A percentile compares a stretch with the other conserved stretches of the same genome.
Conservation (phyloP, 2,113 vertebrate genomes). For the Tauraco erythrolophus region DNA sequence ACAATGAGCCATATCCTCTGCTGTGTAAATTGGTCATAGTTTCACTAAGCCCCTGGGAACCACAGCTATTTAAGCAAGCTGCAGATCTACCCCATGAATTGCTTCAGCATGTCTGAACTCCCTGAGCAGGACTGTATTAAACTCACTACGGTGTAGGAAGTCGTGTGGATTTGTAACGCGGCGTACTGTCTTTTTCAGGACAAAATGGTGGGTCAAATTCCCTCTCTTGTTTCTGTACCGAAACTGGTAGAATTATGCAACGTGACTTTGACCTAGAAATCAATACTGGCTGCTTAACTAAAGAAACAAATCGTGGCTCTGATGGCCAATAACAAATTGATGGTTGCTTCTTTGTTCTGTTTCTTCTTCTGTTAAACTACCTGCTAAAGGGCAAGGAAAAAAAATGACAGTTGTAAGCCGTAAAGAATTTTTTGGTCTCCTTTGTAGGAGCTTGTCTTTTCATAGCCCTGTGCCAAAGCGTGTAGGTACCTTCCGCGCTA, state of each 20-base stretch:
- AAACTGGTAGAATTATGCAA: conserved; percentile 37
- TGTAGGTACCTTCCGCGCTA: background rate
- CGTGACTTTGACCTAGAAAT: background rate
- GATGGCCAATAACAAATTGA: conserved; percentile 33
- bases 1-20: background rate
- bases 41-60: background rate
- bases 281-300: conserved; percentile 30
- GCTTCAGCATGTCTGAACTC: conserved; percentile 18
- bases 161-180: accelerated
- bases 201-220: background rate
- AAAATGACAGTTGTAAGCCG: background rate
- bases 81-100: background rate
- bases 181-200: background rate
- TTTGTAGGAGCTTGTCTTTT: conserved; percentile 36
- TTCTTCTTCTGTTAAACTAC: conserved; percentile 4
- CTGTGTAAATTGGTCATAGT: conserved; percentile 1
- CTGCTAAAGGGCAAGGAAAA: conserved; percentile 22
- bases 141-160: background rate
- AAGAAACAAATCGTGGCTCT: conserved; percentile 2
- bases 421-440: conserved; percentile 35
- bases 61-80: background rate
- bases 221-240: background rate
- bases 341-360: conserved; percentile 21
- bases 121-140: background rate
- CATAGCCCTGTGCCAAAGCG: background rate